Base-by-base conservation (phyloP, 2,888 invertebrate species). In the Parascotia fuliginaria region DNA sequence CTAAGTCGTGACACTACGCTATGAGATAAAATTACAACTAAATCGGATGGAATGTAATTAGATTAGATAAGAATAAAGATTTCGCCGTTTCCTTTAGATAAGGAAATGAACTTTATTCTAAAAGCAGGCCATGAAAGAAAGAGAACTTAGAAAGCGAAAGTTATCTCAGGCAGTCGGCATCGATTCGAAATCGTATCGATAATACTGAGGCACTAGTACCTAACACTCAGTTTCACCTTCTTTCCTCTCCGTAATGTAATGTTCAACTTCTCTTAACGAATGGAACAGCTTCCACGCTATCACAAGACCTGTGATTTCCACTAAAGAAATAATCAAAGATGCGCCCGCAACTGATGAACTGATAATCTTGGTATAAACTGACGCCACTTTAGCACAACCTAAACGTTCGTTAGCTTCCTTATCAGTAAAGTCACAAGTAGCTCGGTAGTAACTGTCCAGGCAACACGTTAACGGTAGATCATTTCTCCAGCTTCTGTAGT, bases 201-300 rank as follows among this genome's bases (percentile, higher is more conserved):
- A 76, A 75, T 75, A 75, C 73, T 78, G 69, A 65, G 46, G 56
- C 60, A 64, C 66, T 63, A 65, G 46, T 13, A 57, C 52, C 75
- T 87, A 91, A 66, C 91, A 91, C 73, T 91, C 91, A 22, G 91
- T 91, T 70, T 91, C 91, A 56, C 91, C 91, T 65, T 91, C 91
- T 57, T 89, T 89, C 52, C 89, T 74, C 59, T 91, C 91, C 3
- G 85, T 85, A 15, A 92, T 89, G 51, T 92, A 91, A 61, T 92
- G 91, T 65, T 91, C 91, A 55, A 91, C 91, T 57, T 91, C 91
- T n/a, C 86, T 56, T 36, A 89, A 65, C 3, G 85, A 82, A 44
- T 84, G 79, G 76, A 91, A 91, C 32, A 92, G 77, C 56, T 81
- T 89, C 87, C 89, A 92, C 39, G 91, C 85, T 5, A 91, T 64